phyloP scores from a whole-genome alignment of 2,113 vertebrate species.

The Sclerurus mexicanus region DNA sequence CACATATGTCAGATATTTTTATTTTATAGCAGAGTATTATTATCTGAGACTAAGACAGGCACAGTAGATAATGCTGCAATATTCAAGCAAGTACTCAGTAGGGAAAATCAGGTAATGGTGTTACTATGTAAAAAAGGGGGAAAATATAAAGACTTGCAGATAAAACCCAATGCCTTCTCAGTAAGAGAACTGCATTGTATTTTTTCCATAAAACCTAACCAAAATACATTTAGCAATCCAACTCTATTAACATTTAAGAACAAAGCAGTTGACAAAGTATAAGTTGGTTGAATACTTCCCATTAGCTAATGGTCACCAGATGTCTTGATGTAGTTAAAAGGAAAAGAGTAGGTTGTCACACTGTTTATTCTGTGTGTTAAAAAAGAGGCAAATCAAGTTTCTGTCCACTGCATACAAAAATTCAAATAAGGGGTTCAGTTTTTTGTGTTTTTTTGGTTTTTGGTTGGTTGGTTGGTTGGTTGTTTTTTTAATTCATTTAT shows the following conservation, averaged over 20 bases:
- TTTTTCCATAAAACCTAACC: rapidly evolving
- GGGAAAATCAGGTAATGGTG: background rate
- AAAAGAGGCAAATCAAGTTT: background rate
- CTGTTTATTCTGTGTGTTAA: background rate
- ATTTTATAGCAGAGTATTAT: background rate
- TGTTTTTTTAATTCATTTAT: background rate
- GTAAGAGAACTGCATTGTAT: rapidly evolving
- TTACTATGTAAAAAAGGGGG: background rate
- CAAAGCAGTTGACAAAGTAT: background rate
- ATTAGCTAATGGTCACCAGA: background rate
- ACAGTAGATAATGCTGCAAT: background rate
- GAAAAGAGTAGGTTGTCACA: background rate
- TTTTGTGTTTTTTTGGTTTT: no score
- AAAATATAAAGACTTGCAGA: background rate
- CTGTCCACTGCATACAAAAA: rapidly evolving
- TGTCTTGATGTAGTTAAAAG: background rate
- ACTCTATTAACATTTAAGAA: background rate
- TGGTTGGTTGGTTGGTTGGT: no score
- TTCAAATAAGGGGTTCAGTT: background rate
- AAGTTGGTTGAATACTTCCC: background rate
- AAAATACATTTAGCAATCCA: background rate
- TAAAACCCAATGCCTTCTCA: background rate
- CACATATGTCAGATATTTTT: background rate
- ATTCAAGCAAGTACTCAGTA: background rate
- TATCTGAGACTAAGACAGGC: background rate